Evolutionary conservation across 1,140 invertebrate genomes (phyloP).

Genomic region (Hermetia illucens): DNA sequence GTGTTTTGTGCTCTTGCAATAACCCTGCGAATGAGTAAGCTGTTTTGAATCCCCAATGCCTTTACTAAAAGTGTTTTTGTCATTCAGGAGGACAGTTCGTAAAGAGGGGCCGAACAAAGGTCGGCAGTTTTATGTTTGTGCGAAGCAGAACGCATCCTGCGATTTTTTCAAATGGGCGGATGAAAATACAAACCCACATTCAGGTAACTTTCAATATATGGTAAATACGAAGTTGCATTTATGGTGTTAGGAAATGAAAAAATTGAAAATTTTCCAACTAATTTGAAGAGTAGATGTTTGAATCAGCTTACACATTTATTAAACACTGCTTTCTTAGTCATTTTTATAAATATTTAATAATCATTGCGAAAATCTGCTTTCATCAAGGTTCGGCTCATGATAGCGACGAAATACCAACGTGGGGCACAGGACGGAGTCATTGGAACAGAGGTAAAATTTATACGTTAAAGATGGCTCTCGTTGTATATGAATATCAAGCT

Average conservation of each 20-base stretch:
- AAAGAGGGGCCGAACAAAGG: conserved; percentile 81
- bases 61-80: conserved; percentile 2
- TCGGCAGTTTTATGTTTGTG: conserved; percentile 63
- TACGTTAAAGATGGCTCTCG: conserved; percentile 1
- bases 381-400: no score
- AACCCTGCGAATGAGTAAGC: conserved; percentile 4
- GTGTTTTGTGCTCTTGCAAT: conserved; percentile 7
- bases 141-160: conserved; percentile 36
- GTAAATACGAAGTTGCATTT: conserved; percentile 4
- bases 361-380: background rate
- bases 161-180: conserved; percentile 82
- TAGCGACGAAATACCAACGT: no score
- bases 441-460: no score
- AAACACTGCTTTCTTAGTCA: background rate
- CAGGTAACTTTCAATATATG: background rate
- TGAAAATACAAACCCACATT: conserved; percentile 24
- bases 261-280: background rate
- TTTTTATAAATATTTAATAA: background rate
- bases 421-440: no score
- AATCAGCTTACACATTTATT: background rate
- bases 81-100: conserved; percentile 49
- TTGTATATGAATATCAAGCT: conserved; percentile 18
- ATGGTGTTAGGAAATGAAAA: background rate
- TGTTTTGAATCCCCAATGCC: background rate
- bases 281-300: background rate